A percentile compares a stretch with the other conserved stretches of the same genome.
These are phyloP conservation scores for Phthorimaea operculella DNA, from an alignment of 1,140 invertebrate species.

Conservation along the genomic window DNA sequence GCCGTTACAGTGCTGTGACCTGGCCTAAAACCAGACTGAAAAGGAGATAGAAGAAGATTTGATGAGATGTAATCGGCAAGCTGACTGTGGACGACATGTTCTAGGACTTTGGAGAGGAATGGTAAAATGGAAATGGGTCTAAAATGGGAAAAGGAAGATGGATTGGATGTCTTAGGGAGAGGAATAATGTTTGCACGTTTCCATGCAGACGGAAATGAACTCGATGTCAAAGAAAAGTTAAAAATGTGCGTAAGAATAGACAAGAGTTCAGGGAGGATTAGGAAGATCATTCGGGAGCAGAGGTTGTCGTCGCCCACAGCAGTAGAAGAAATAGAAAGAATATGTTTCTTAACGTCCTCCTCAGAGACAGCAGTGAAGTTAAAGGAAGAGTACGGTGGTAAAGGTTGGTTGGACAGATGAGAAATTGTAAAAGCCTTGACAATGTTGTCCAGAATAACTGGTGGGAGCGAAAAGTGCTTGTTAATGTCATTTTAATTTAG, in stretches of 20 bases:
- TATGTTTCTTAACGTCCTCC: neutral
- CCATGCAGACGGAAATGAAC: neutral
- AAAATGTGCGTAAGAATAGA: neutral
- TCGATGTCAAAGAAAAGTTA: neutral
- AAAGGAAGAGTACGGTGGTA: neutral
- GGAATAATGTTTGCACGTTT: neutral
- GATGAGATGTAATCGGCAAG: too few species aligned
- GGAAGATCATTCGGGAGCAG: neutral
- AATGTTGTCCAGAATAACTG: neutral
- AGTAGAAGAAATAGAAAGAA: slow-evolving; percentile 1
- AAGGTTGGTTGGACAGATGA: neutral
- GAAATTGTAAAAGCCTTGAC: neutral
- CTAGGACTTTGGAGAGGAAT: too few species aligned
- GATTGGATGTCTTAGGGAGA: neutral
- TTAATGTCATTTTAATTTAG: neutral
- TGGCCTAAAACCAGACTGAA: too few species aligned
- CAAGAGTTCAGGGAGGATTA: neutral
- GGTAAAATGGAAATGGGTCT: slow-evolving; percentile 6
- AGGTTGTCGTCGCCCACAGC: slow-evolving; percentile 1
- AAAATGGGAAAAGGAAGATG: neutral
- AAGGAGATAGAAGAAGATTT: too few species aligned
- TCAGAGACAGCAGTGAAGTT: neutral
- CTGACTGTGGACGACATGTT: too few species aligned
- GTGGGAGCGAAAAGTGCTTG: neutral
- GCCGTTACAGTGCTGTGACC: too few species aligned